A percentile compares a stretch with the other conserved stretches of the same genome.
phyloP scores from a whole-genome alignment of 2,888 invertebrate genomes.

The Baccha elongata region DNA sequence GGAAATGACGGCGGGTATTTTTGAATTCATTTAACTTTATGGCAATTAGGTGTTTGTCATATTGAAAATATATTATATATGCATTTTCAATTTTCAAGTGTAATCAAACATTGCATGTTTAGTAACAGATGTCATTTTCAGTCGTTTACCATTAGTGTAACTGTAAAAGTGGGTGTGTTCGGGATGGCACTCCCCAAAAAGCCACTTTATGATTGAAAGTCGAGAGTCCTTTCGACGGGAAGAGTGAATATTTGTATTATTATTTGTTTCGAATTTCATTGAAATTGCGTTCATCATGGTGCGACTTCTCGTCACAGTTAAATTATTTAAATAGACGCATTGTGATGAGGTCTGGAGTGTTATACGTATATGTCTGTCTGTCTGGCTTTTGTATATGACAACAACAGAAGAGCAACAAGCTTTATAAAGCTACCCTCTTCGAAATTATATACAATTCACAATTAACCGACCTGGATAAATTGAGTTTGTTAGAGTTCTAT shows the following conservation, averaged over 20 bases:
- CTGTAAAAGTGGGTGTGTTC: conserved; percentile 44
- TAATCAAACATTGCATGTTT: conserved; percentile 29
- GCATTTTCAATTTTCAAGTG: conserved; percentile 58
- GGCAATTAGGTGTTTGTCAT: conserved; percentile 70
- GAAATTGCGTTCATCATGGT: conserved; percentile 34
- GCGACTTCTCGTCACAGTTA: conserved; percentile 67
- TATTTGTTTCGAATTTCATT: conserved; percentile 64
- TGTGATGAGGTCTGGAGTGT: conserved; percentile 26
- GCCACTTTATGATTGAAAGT: conserved; percentile 9
- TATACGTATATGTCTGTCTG: conserved; percentile 38
- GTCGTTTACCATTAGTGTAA: conserved; percentile 29
- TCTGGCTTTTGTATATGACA: conserved; percentile 43
- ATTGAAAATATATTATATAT: conserved; percentile 37
- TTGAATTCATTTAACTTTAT: conserved; percentile 29
- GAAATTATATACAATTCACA: conserved; percentile 52
- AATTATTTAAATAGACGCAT: conserved; percentile 48
- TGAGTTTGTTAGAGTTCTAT: conserved; percentile 49
- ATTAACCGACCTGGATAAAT: conserved; percentile 67
- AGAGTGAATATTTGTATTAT: conserved; percentile 52
- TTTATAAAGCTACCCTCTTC: conserved; percentile 1
- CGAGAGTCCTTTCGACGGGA: background rate
- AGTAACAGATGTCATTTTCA: conserved; percentile 69
- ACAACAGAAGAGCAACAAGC: conserved; percentile 61
- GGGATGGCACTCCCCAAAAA: conserved; percentile 32
- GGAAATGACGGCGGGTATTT: background rate